A percentile compares a stretch with the other conserved stretches of the same genome.
These are phyloP conservation scores for Lysiphlebus fabarum DNA, from an alignment of 1,140 invertebrate genomes.

Conservation along the genomic window DNA sequence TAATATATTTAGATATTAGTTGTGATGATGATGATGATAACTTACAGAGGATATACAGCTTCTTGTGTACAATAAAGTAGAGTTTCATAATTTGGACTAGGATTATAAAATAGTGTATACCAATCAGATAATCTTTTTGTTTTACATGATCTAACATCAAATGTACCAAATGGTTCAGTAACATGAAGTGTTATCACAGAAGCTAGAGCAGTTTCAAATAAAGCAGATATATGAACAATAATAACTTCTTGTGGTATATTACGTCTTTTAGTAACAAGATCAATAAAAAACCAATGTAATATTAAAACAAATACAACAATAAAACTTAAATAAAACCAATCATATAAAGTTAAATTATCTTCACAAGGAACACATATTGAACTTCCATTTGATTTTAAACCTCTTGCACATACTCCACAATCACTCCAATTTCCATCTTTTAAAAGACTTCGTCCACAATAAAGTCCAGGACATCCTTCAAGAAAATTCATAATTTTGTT, in stretches of 20 bases:
- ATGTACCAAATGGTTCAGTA: conserved; percentile 72
- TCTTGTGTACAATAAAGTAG: conserved; percentile 93
- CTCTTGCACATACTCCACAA: conserved; percentile 84
- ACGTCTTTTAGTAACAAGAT: conserved; percentile 73
- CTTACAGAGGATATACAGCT: conserved; percentile 91
- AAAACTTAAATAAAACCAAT: conserved; percentile 91
- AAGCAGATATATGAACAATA: conserved; percentile 71
- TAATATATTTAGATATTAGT: background rate
- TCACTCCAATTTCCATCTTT: conserved; percentile 69
- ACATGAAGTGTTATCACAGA: conserved; percentile 73
- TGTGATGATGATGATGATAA: background rate
- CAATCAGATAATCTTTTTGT: conserved; percentile 83
- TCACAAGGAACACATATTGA: conserved; percentile 76
- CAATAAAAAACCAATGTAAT: conserved; percentile 89
- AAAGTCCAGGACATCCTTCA: conserved; percentile 73
- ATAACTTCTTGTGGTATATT: conserved; percentile 72
- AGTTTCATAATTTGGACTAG: conserved; percentile 84
- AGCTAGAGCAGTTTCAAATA: conserved; percentile 74
- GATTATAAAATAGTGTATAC: conserved; percentile 95
- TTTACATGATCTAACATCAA: conserved; percentile 73
- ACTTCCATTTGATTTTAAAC: conserved; percentile 65
- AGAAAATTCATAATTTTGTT: conserved; percentile 29
- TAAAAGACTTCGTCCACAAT: conserved; percentile 73
- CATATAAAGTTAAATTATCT: conserved; percentile 78
- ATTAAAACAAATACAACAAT: conserved; percentile 83